Conservation (phyloP, 1,140 invertebrate species). For the Hyphantria cunea region DNA sequence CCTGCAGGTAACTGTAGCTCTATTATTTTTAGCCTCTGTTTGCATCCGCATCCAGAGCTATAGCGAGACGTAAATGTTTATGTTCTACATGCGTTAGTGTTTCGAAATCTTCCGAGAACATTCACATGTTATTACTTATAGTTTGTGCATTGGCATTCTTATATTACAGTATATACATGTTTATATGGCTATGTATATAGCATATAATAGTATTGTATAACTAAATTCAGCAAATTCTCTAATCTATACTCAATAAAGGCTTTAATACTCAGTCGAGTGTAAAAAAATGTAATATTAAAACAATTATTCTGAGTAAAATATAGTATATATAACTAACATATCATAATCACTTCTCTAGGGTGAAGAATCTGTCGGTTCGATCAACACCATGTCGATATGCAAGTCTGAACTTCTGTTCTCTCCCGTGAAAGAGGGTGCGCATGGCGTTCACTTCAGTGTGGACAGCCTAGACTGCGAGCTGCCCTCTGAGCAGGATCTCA, state of each 20-base stretch:
- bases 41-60: constrained; percentile 55
- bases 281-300: constrained; percentile 2
- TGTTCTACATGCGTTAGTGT: constrained; percentile 59
- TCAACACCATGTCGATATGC: constrained; percentile 92
- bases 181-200: too few relatives aligned
- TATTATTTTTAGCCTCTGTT: constrained; percentile 44
- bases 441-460: constrained; percentile 91
- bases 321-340: too few relatives aligned
- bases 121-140: constrained; percentile 34
- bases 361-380: constrained; percentile 88
- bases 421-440: constrained; percentile 91
- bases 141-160: not conserved
- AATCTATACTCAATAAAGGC: too few relatives aligned
- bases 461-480: constrained; percentile 94
- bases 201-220: too few relatives aligned
- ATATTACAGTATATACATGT: too few relatives aligned
- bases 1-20: constrained; percentile 16
- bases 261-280: too few relatives aligned
- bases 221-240: too few relatives aligned
- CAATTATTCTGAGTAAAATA: not conserved
- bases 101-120: constrained; percentile 68
- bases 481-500: constrained; percentile 89
- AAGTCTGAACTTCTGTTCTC: constrained; percentile 95
- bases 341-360: constrained; percentile 72
- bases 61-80: constrained; percentile 67